phyloP scores from a whole-genome alignment of 2,888 invertebrate genomes.

The Pollenia angustigena region DNA sequence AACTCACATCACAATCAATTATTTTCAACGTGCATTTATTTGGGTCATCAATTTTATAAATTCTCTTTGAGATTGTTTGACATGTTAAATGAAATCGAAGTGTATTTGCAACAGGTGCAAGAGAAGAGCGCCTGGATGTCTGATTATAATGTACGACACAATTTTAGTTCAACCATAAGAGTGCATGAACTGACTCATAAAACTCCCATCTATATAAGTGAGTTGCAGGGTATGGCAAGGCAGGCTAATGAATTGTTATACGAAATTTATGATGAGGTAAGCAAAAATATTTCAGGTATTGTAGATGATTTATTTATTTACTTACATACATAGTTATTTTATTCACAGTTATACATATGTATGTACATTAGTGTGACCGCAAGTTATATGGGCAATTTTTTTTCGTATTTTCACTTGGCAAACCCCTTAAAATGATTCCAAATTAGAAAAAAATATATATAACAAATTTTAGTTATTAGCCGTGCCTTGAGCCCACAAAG shows the following conservation, averaged over 20 bases:
- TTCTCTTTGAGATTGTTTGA: constrained; percentile 83
- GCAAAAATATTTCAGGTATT: constrained; percentile 3
- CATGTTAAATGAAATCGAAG: constrained; percentile 82
- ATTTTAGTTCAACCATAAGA: constrained; percentile 88
- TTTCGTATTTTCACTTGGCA: no score
- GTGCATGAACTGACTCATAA: constrained; percentile 87
- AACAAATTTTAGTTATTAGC: no score
- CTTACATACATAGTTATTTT: no score
- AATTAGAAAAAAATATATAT: no score
- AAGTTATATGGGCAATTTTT: no score
- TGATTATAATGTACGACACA: constrained; percentile 88
- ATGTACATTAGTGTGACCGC: no score
- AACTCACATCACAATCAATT: constrained; percentile 87
- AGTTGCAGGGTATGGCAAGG: constrained; percentile 85
- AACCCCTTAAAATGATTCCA: no score
- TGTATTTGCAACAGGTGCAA: constrained; percentile 81
- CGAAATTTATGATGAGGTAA: constrained; percentile 86
- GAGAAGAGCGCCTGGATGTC: constrained; percentile 88
- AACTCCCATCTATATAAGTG: constrained; percentile 86
- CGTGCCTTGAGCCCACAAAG: no score
- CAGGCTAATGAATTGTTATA: constrained; percentile 86
- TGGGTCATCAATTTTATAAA: constrained; percentile 86
- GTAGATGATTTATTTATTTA: no score
- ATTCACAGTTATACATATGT: no score
- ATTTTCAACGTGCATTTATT: constrained; percentile 87